Conservation (phyloP, 1,140 invertebrate genomes). For the Formica selysi region DNA sequence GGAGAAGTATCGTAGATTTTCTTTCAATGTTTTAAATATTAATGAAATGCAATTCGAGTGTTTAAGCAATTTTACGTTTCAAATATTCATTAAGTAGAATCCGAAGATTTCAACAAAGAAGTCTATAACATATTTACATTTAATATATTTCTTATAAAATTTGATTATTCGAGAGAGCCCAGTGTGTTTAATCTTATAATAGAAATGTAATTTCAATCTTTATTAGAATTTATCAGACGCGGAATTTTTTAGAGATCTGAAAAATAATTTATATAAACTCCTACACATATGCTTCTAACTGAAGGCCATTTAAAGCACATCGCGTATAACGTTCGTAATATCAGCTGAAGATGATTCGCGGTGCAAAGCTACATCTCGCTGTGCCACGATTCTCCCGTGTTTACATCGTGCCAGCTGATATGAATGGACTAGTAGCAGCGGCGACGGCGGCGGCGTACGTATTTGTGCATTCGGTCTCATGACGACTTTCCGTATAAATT, state of each 20-base stretch:
- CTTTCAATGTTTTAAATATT: slow-evolving; percentile 19
- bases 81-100: slow-evolving; percentile 31
- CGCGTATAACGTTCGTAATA: not conserved
- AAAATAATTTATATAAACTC: slow-evolving; percentile 19
- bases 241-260: not conserved
- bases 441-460: slow-evolving; percentile 53
- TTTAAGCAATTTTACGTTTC: not conserved
- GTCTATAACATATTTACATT: slow-evolving; percentile 17
- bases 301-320: slow-evolving; percentile 16
- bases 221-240: not conserved
- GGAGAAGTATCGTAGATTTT: slow-evolving; percentile 19
- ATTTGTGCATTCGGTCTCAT: slow-evolving; percentile 77
- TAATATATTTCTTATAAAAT: slow-evolving; percentile 29
- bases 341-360: slow-evolving; percentile 22
- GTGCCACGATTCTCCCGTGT: slow-evolving; percentile 52
- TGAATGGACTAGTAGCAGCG: slow-evolving; percentile 66
- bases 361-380: slow-evolving; percentile 16
- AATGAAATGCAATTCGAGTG: slow-evolving; percentile 19
- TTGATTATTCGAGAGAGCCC: slow-evolving; percentile 12
- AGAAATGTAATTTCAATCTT: slow-evolving; percentile 26
- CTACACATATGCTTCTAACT: not conserved
- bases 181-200: slow-evolving; percentile 16
- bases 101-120: not conserved
- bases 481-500: slow-evolving; percentile 82
- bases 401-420: slow-evolving; percentile 72